Conservation (phyloP, 2,888 invertebrate species). For the Iselma pallidipennis region DNA sequence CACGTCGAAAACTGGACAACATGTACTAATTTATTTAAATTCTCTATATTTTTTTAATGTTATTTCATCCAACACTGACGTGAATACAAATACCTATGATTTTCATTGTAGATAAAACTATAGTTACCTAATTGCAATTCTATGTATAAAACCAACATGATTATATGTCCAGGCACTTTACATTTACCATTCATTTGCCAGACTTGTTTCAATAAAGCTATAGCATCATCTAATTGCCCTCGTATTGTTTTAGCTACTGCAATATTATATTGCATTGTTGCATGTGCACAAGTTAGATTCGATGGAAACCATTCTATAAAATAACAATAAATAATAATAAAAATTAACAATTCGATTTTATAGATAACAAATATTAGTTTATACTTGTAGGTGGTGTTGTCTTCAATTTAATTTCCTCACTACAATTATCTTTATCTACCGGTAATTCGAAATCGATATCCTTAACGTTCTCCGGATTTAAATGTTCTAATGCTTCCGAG, state of each 20-base stretch:
- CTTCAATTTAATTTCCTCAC: conserved; percentile 51
- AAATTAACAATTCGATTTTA: not conserved
- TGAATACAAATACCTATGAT: too few species aligned
- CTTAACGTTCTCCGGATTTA: conserved; percentile 75
- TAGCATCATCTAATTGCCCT: conserved; percentile 71
- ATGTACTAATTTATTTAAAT: too few species aligned
- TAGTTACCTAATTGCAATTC: conserved; percentile 65
- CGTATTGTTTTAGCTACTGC: conserved; percentile 75
- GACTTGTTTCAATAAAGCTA: conserved; percentile 54
- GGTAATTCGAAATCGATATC: conserved; percentile 58
- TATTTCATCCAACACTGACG: too few species aligned
- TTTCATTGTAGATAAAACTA: too few species aligned
- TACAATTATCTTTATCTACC: conserved; percentile 56
- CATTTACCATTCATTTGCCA: conserved; percentile 58
- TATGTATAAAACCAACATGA: conserved; percentile 68
- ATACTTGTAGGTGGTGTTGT: conserved; percentile 51
- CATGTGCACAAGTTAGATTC: conserved; percentile 67
- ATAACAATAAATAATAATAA: not conserved
- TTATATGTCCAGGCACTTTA: conserved; percentile 65
- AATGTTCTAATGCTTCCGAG: conserved; percentile 79
- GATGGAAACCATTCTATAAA: conserved; percentile 65
- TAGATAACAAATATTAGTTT: not conserved
- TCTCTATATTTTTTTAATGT: too few species aligned
- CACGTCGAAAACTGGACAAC: too few species aligned
- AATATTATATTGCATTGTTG: conserved; percentile 77